phyloP scores from a whole-genome alignment of 2,113 vertebrate species.

The Boleophthalmus pectinirostris region DNA sequence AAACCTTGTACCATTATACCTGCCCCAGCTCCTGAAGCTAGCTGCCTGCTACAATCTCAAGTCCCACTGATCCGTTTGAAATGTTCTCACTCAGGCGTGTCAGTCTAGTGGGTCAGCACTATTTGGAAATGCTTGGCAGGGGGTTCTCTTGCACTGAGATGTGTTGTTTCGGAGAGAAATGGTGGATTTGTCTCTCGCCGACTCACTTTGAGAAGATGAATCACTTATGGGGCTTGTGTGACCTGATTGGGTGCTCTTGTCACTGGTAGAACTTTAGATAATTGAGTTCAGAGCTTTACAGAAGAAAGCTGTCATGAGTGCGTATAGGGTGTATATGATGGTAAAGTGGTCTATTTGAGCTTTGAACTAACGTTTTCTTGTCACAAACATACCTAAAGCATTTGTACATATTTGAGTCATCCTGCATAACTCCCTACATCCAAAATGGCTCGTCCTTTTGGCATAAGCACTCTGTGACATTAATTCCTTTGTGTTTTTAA shows the following conservation, averaged over 20 bases:
- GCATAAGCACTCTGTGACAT: too few species aligned
- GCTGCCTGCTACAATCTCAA: conserved; percentile 23
- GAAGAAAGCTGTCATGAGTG: neutral
- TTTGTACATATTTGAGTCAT: too few species aligned
- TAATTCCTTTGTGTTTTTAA: too few species aligned
- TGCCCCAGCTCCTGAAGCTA: conserved; percentile 15
- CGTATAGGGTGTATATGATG: neutral
- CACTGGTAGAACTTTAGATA: neutral
- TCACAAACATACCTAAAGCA: too few species aligned
- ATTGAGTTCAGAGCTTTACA: neutral
- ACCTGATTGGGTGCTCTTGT: neutral
- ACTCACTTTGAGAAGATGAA: neutral
- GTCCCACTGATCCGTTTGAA: conserved; percentile 32
- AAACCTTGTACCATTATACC: neutral
- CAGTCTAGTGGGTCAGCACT: conserved; percentile 39
- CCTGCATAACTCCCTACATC: too few species aligned
- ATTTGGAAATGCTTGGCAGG: conserved; percentile 30
- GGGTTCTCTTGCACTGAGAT: conserved; percentile 10
- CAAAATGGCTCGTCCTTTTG: too few species aligned
- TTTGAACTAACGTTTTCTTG: too few species aligned
- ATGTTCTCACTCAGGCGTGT: conserved; percentile 27
- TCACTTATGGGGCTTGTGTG: neutral
- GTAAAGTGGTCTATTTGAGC: too few species aligned
- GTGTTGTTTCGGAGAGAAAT: conserved; percentile 8
- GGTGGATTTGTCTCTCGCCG: neutral